These are phyloP conservation scores for Chionoecetes opilio DNA, from an alignment of 1,140 invertebrate species.

Conservation along the genomic window DNA sequence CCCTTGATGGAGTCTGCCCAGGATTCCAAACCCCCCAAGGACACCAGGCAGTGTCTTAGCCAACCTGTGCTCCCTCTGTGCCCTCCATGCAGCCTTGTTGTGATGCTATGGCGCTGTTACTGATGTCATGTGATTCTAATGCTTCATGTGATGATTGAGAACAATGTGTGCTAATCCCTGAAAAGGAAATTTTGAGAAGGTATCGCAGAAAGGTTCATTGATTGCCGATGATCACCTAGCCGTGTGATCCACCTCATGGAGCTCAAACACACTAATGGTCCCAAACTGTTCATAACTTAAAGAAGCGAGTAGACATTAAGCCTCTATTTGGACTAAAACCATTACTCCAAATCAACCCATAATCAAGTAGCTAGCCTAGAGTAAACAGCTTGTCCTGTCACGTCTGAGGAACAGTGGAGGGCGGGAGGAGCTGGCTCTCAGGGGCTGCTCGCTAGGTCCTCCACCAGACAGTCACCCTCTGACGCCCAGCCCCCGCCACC, in stretches of 20 bases:
- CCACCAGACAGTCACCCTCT: neutral
- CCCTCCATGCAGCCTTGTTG: neutral
- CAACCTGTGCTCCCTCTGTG: neutral
- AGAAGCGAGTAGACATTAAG: conserved; percentile 68
- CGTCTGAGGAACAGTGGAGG: conserved; percentile 3
- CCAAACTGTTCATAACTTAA: conserved; percentile 49
- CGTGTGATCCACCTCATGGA: conserved; percentile 52
- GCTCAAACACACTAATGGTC: neutral
- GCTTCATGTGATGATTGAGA: neutral
- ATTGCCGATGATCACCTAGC: conserved; percentile 47
- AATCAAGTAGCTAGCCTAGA: conserved; percentile 73
- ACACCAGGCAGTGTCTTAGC: neutral
- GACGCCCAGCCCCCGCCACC: neutral
- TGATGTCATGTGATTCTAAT: neutral
- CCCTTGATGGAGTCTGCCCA: neutral
- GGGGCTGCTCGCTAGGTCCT: neutral
- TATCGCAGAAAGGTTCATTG: neutral
- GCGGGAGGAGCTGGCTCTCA: neutral
- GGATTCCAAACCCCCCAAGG: neutral
- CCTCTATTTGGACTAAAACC: conserved; percentile 73
- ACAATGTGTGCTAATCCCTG: neutral
- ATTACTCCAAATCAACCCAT: conserved; percentile 73
- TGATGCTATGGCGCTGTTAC: neutral
- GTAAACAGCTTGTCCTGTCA: conserved; percentile 73
- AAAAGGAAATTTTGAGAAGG: neutral